Evolutionary conservation across 2,888 invertebrate species (phyloP).

Genomic region (Tetranychus truncatus): DNA sequence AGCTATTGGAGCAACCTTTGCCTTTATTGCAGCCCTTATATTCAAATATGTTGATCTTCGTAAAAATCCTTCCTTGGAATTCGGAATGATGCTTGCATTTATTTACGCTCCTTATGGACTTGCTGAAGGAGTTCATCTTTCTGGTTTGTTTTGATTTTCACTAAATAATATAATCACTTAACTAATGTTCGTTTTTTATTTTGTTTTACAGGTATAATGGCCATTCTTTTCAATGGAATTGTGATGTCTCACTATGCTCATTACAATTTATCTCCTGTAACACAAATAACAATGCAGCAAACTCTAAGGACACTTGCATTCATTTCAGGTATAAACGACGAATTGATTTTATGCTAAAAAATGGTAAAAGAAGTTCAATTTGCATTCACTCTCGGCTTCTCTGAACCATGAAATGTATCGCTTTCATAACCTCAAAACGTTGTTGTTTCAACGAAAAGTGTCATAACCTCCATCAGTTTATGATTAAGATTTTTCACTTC

Average conservation of each 20-base stretch:
- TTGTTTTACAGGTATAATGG: constrained; percentile 59
- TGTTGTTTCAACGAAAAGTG: no score
- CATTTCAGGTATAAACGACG: constrained; percentile 44
- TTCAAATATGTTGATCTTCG: constrained; percentile 87
- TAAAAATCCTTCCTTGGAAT: constrained; percentile 91
- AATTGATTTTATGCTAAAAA: no score
- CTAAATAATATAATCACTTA: neutral
- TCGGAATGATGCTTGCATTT: constrained; percentile 94
- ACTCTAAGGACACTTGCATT: constrained; percentile 92
- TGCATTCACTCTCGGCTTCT: no score
- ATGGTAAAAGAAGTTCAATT: no score
- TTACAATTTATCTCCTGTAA: constrained; percentile 89
- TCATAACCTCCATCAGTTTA: no score
- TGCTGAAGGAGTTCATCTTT: constrained; percentile 85
- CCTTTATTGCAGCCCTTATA: constrained; percentile 58
- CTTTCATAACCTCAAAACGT: no score
- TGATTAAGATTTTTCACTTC: no score
- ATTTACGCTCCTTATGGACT: constrained; percentile 95
- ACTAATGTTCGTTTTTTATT: neutral
- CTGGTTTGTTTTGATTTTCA: constrained; percentile 42
- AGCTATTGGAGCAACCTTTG: constrained; percentile 83
- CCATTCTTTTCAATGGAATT: constrained; percentile 92
- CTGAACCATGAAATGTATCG: no score
- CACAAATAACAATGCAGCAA: constrained; percentile 98
- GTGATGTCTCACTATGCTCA: constrained; percentile 99